Conservation (phyloP, 2,113 vertebrate species). For the Cynoglossus semilaevis region DNA sequence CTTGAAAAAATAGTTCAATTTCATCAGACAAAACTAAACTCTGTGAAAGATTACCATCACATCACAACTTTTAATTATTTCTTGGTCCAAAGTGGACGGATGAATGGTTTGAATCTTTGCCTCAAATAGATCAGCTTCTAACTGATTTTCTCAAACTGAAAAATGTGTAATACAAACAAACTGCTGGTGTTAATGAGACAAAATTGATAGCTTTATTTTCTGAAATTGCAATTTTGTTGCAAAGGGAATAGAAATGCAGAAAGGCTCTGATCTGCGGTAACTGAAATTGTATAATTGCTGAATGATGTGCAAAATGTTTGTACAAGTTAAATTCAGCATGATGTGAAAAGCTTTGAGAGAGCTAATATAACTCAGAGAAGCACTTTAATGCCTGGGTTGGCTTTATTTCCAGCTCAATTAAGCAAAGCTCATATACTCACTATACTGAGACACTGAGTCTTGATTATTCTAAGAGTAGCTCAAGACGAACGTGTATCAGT, state of each 20-base stretch:
- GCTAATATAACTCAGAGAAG: conserved; percentile 56
- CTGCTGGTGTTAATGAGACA: conserved; percentile 29
- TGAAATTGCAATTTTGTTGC: conserved; percentile 25
- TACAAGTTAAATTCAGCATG: conserved; percentile 46
- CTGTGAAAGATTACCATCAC: conserved; percentile 1
- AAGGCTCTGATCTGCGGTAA: conserved; percentile 12
- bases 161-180: conserved; percentile 2
- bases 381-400: conserved; percentile 47
- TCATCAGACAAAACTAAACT: conserved; percentile 19
- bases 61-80: conserved; percentile 29
- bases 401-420: conserved; percentile 61
- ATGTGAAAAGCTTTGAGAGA: conserved; percentile 42
- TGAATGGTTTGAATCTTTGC: conserved; percentile 30
- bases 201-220: conserved; percentile 3
- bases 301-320: conserved; percentile 34
- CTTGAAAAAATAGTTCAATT: no score
- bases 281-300: conserved; percentile 38
- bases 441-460: conserved; percentile 43
- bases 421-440: conserved; percentile 48
- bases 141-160: not conserved
- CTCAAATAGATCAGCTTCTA: conserved; percentile 4
- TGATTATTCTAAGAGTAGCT: conserved; percentile 48
- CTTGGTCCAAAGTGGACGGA: conserved; percentile 18
- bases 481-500: conserved; percentile 16
- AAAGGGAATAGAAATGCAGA: not conserved